Base-by-base conservation (phyloP, 2,113 vertebrate genomes). In the Athene cunicularia region DNA sequence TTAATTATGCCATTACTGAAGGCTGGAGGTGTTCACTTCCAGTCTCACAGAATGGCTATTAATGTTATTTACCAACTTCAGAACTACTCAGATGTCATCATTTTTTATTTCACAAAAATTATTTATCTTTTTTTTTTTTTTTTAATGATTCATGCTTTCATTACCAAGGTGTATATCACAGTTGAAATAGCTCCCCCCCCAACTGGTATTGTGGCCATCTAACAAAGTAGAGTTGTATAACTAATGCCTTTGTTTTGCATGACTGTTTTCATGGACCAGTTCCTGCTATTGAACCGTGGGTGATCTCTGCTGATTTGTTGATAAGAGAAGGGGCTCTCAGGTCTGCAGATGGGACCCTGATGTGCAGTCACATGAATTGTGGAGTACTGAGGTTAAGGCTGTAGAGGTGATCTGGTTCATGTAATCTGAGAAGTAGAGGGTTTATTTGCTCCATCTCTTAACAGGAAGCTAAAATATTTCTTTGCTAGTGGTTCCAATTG, bases 391-490 rank as follows among this genome's bases (percentile, higher is more conserved):
- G 58, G 16, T 43, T 37, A 20, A 53, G 33, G 39, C 55, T 63
- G 53, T 6, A 10, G 15, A 23, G 26, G 14, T 8, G 11, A 49
- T 60, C 27, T 53, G 14, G 3, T 80, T 66, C 28, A 41, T 2
- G 3, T 32, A 2, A 37, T 8, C 41, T 14, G 50, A 45, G 45
- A 2, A n/a, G 24, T 4, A 13, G 33, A 24, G 8, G 2, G 2
- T 6, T 71, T 82, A 3, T 67, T 80, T 3, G 2, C 24, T 75
- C 43, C n/a, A 3, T 43, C 2, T 23, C 12, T n/a, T 63, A 59
- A 56, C 35, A 52, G 30, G 33, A 76, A 76, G 79, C 47, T 10
- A 19, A 73, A 50, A 62, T 24, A 37, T 88, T 84, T 22, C 33
- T 32, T 77, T 84, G 21, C 59, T 47, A 11, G 26, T 15, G 58